Evolutionary conservation across 2,113 vertebrate species (phyloP).

Genomic region (Trogon melanurus): DNA sequence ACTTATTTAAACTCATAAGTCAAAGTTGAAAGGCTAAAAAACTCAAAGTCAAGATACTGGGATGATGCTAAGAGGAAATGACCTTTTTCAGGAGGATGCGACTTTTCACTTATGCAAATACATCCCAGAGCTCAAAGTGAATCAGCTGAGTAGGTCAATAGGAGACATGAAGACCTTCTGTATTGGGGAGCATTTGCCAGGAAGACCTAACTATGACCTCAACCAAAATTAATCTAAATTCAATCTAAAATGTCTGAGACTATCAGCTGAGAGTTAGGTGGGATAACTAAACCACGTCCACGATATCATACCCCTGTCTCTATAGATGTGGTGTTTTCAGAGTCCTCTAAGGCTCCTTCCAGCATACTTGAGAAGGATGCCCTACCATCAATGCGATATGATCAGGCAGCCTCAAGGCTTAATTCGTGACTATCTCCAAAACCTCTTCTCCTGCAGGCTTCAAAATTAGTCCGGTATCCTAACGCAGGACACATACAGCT

Average conservation of each 20-base stretch:
- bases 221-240: background rate
- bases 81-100: background rate
- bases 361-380: background rate
- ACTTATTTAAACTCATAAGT: background rate
- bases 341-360: background rate
- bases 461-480: background rate
- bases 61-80: background rate
- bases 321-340: background rate
- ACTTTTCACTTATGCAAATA: background rate
- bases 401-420: background rate
- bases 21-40: background rate
- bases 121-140: background rate
- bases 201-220: background rate
- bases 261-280: background rate
- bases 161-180: background rate
- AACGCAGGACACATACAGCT: background rate
- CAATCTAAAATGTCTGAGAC: background rate
- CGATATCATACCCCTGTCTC: rapidly evolving
- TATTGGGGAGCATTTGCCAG: background rate
- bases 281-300: background rate
- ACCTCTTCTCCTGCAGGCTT: background rate
- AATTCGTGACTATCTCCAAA: background rate
- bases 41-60: background rate
- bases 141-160: background rate
- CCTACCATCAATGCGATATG: background rate